phyloP scores from a whole-genome alignment of 64 coral and sea anemone species.

The Hydrozoanthus tunicans region DNA sequence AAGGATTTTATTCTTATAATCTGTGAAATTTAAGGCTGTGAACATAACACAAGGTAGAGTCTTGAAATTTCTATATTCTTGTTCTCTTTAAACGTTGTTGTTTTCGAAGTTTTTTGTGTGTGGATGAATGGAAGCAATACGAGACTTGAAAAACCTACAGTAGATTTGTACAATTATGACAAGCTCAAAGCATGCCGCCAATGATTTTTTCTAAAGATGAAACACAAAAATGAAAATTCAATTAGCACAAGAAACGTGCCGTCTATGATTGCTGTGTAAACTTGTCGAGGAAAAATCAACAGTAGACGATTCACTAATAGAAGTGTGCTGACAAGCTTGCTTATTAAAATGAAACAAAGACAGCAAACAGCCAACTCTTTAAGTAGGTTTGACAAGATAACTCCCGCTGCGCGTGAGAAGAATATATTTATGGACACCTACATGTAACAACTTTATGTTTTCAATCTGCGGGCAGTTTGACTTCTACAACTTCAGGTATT shows the following conservation, averaged over 20 bases:
- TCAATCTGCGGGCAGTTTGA: too few species aligned
- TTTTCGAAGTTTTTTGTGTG: too few species aligned
- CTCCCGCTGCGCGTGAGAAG: background rate
- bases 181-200: constrained; percentile 18
- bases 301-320: constrained; percentile 13
- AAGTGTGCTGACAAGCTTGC: constrained; percentile 12
- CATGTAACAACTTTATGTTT: too few species aligned
- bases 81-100: too few species aligned
- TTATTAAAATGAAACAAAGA: constrained; percentile 8
- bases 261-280: constrained; percentile 11
- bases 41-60: too few species aligned
- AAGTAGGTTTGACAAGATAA: background rate
- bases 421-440: background rate
- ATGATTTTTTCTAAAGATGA: background rate
- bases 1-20: too few species aligned
- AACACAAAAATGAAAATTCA: background rate
- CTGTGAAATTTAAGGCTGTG: too few species aligned
- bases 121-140: too few species aligned
- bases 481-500: background rate
- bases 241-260: constrained; percentile 23
- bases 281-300: constrained; percentile 33
- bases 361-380: constrained; percentile 7
- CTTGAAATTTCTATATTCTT: too few species aligned
- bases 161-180: background rate
- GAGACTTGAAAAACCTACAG: background rate